A percentile compares a stretch with the other conserved stretches of the same genome.
These are phyloP conservation scores for Laticauda laticaudata DNA, from an alignment of 2,113 vertebrate species.

Conservation along the genomic window DNA sequence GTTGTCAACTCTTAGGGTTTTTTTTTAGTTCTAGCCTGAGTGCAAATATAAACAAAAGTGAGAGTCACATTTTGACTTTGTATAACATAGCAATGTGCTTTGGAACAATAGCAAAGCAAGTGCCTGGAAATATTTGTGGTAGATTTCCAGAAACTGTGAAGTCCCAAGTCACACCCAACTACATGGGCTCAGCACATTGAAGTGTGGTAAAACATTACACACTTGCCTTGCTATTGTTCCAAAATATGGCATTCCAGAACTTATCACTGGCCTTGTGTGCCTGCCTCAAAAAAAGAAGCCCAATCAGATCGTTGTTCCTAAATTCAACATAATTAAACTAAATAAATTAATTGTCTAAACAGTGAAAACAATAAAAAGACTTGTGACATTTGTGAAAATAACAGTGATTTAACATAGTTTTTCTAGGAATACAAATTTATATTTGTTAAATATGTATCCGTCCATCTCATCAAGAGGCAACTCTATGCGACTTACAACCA, in stretches of 20 bases:
- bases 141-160: background rate
- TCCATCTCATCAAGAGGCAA: background rate
- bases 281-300: background rate
- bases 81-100: background rate
- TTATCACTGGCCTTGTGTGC: background rate
- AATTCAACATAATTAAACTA: background rate
- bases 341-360: background rate
- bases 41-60: background rate
- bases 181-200: background rate
- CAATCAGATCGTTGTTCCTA: background rate
- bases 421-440: background rate
- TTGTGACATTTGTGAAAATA: background rate
- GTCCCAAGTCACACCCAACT: background rate
- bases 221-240: background rate
- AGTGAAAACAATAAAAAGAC: background rate
- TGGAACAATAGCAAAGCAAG: background rate
- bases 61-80: background rate
- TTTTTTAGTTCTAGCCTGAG: background rate
- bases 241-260: background rate
- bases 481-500: background rate
- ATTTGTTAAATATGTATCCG: background rate
- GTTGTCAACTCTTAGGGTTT: background rate
- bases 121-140: background rate
- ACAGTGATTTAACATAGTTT: background rate
- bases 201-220: background rate